phyloP scores from a whole-genome alignment of 2,113 vertebrate genomes.

The Mystacornis crossleyi region DNA sequence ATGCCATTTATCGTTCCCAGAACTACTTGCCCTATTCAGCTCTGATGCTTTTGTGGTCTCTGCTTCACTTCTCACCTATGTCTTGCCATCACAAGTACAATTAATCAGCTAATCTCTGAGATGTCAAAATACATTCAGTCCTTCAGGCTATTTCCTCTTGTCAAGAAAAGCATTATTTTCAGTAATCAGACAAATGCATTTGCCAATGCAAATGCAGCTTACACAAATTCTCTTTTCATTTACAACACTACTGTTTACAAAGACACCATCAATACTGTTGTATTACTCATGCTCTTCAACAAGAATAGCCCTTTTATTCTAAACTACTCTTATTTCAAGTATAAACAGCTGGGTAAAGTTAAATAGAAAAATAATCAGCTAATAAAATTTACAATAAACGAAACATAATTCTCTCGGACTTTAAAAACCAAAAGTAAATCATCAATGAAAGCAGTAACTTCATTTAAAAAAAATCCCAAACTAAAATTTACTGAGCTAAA shows the following conservation, averaged over 20 bases:
- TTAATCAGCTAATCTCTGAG: slow-evolving; percentile 68
- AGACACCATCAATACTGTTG: neutral
- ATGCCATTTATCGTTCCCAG: slow-evolving; percentile 30
- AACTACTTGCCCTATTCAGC: slow-evolving; percentile 38
- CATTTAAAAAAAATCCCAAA: neutral
- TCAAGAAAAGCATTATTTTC: slow-evolving; percentile 42
- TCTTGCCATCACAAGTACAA: slow-evolving; percentile 57
- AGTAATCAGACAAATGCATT: slow-evolving; percentile 23
- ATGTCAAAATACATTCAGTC: slow-evolving; percentile 53
- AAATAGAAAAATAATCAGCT: neutral
- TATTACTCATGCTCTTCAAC: neutral
- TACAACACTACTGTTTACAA: neutral
- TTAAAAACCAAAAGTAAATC: neutral
- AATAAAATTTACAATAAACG: neutral
- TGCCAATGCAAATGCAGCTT: slow-evolving; percentile 31
- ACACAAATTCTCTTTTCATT: slow-evolving; percentile 32
- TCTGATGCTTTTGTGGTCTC: slow-evolving; percentile 14
- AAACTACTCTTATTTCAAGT: neutral
- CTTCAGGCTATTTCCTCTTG: slow-evolving; percentile 43
- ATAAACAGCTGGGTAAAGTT: neutral
- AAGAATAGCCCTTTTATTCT: neutral
- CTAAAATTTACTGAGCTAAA: neutral
- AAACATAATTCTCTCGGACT: neutral
- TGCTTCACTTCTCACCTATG: slow-evolving; percentile 51
- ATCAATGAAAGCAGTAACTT: neutral